These are phyloP conservation scores for Mizuhopecten yessoensis DNA, from an alignment of 1,140 invertebrate genomes.

Conservation along the genomic window DNA sequence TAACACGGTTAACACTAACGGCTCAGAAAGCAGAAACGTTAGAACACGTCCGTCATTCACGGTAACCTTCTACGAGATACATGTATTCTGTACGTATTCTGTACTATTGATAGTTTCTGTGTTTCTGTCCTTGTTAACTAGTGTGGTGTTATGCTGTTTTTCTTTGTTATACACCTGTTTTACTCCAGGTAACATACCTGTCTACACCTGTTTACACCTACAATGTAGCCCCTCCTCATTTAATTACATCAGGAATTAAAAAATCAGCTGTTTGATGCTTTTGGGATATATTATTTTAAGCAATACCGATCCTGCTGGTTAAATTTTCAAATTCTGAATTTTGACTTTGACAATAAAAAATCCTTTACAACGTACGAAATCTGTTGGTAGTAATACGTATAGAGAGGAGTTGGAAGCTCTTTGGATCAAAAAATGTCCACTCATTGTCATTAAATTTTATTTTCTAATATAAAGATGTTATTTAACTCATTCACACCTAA, in stretches of 20 bases:
- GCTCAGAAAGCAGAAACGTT: too few species aligned
- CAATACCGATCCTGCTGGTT: background rate
- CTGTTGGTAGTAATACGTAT: too few species aligned
- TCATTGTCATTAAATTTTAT: background rate
- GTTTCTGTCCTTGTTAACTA: background rate
- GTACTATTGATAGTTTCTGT: background rate
- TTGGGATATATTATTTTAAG: too few species aligned
- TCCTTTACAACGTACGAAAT: too few species aligned
- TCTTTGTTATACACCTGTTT: background rate
- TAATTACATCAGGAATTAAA: too few species aligned
- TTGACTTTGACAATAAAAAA: too few species aligned
- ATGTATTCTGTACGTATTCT: background rate
- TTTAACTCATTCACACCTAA: too few species aligned
- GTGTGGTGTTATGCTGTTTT: background rate
- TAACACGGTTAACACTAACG: too few species aligned
- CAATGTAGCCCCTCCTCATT: background rate
- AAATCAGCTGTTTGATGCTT: too few species aligned
- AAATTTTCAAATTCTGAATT: background rate
- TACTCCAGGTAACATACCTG: background rate
- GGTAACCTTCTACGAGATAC: conserved; percentile 7
- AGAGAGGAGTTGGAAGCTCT: background rate
- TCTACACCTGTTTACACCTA: conserved; percentile 9
- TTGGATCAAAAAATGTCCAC: background rate
- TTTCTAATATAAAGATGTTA: background rate
- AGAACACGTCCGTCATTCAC: background rate